A percentile compares a stretch with the other conserved stretches of the same genome.
Conservation (phyloP, 2,113 vertebrate genomes). For the Tyto alba region DNA sequence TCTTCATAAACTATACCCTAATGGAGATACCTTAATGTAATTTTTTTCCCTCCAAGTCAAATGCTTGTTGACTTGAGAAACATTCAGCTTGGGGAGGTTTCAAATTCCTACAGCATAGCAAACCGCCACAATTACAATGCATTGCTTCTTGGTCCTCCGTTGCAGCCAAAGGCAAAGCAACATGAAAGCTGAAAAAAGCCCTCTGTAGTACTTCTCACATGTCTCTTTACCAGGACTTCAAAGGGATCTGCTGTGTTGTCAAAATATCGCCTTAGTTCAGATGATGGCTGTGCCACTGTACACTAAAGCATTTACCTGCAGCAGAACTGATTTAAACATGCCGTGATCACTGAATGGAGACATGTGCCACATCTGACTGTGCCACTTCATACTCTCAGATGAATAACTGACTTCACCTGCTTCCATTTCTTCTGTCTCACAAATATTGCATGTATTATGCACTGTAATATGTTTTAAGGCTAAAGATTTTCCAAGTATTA, state of each 20-base stretch:
- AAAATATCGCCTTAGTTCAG: neutral
- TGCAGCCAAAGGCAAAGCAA: neutral
- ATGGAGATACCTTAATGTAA: neutral
- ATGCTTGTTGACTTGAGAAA: neutral
- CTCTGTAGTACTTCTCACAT: neutral
- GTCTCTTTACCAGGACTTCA: neutral
- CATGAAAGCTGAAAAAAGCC: neutral
- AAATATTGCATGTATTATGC: neutral
- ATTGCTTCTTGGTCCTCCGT: neutral
- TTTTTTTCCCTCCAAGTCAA: neutral
- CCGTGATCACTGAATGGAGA: neutral
- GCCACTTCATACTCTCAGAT: neutral
- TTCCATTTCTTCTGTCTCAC: neutral
- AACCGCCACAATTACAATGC: neutral
- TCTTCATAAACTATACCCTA: neutral
- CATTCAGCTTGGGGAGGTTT: neutral
- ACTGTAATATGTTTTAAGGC: neutral
- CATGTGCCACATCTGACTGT: neutral
- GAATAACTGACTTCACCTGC: neutral
- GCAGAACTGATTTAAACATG: neutral
- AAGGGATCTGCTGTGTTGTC: neutral
- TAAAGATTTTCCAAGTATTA: slow-evolving; percentile 2
- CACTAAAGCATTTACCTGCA: neutral
- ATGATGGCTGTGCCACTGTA: neutral
- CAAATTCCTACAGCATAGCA: neutral